These are phyloP conservation scores for Zosterops lateralis DNA, from an alignment of 2,113 vertebrate genomes.

Conservation along the genomic window DNA sequence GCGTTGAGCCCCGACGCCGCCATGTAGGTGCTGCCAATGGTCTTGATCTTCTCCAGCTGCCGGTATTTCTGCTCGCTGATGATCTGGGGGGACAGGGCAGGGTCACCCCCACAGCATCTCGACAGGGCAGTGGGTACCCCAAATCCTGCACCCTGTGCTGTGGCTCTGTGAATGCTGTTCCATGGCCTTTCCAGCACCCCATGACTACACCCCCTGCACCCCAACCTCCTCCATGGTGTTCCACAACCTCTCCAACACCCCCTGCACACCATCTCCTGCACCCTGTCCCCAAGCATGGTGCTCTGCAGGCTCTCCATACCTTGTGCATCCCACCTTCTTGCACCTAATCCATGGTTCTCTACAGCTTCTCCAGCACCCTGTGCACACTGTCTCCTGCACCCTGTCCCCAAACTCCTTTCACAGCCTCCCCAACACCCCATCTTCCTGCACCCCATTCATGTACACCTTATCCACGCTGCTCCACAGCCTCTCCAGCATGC, in stretches of 20 bases:
- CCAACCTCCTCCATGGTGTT: fast-evolving
- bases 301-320: background rate
- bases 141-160: fast-evolving
- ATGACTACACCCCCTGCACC: background rate
- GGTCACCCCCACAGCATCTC: background rate
- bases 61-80: constrained; percentile 62
- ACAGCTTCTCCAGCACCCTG: fast-evolving
- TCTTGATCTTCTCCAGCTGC: constrained; percentile 97
- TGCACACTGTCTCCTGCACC: no score
- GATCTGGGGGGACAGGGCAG: background rate
- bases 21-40: constrained; percentile 96
- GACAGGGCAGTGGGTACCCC: background rate
- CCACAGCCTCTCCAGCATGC: background rate
- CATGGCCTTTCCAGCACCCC: background rate
- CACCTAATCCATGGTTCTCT: background rate
- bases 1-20: constrained; percentile 91
- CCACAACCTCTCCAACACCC: no score
- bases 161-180: fast-evolving
- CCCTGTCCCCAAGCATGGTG: background rate
- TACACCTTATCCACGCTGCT: background rate
- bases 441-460: background rate
- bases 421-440: background rate
- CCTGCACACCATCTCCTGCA: background rate
- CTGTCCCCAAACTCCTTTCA: background rate
- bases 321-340: background rate